These are phyloP conservation scores for Orius insidiosus DNA, from an alignment of 1,140 invertebrate genomes.

Conservation along the genomic window DNA sequence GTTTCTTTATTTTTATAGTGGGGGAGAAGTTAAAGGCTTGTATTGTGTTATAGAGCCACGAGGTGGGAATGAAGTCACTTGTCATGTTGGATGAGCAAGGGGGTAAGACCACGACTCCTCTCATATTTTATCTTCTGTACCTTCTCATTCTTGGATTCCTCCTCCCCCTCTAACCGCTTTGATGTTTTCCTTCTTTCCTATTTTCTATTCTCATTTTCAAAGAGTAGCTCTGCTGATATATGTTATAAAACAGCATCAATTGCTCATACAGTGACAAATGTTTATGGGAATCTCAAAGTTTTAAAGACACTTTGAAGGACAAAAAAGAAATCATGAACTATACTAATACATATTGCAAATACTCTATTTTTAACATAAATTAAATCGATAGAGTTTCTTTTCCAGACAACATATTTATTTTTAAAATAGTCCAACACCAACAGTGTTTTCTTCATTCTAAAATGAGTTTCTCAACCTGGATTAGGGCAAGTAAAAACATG, in stretches of 20 bases:
- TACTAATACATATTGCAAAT: background rate
- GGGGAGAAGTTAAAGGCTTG: constrained; percentile 12
- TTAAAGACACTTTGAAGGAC: background rate
- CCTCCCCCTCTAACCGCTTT: constrained; percentile 6
- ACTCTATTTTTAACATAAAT: background rate
- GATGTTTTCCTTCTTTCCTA: constrained; percentile 14
- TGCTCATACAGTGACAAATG: constrained; percentile 1
- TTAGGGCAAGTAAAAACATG: too few species aligned
- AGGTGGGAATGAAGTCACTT: constrained; percentile 85
- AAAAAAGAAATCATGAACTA: background rate
- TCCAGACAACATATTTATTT: too few species aligned
- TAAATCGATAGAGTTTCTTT: background rate
- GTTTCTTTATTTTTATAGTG: background rate
- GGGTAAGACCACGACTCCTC: constrained; percentile 48
- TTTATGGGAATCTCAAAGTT: background rate
- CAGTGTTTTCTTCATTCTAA: too few species aligned
- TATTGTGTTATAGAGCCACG: constrained; percentile 63
- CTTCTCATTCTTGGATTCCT: constrained; percentile 19
- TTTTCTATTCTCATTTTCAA: constrained; percentile 12
- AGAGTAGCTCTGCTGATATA: background rate
- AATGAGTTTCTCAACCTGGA: too few species aligned
- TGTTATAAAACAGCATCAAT: constrained; percentile 2
- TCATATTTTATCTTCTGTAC: constrained; percentile 16
- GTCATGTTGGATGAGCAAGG: constrained; percentile 90
- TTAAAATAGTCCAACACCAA: too few species aligned